Evolutionary conservation across 2,888 invertebrate genomes (phyloP).

Genomic region (Xanthia togata): DNA sequence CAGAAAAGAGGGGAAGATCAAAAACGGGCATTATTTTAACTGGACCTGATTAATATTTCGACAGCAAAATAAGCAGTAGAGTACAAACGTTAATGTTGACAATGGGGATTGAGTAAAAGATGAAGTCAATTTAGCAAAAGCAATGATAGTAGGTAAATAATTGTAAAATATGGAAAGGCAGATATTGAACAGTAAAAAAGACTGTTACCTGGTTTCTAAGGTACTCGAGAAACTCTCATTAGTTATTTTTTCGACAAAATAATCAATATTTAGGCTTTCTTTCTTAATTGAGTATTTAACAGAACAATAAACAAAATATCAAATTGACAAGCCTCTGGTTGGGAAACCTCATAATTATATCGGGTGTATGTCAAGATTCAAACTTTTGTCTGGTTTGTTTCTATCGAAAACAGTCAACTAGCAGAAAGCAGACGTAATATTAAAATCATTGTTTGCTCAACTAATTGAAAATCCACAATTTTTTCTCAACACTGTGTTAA

Average conservation of each 20-base stretch:
- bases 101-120: background rate
- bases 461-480: constrained; percentile 41
- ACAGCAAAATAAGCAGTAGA: background rate
- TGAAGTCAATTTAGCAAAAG: constrained; percentile 4
- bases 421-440: background rate
- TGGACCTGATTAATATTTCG: background rate
- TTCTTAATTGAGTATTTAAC: background rate
- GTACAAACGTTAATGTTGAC: background rate
- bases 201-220: background rate
- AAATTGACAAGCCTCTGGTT: background rate
- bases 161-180: background rate
- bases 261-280: background rate
- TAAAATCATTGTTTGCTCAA: constrained; percentile 24
- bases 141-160: background rate
- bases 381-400: background rate
- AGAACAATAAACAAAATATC: background rate
- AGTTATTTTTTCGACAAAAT: background rate
- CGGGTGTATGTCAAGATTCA: background rate
- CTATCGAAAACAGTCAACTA: background rate
- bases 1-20: background rate
- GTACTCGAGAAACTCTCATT: background rate
- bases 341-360: background rate
- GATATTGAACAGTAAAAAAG: background rate
- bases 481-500: constrained; percentile 23
- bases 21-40: background rate